phyloP scores from a whole-genome alignment of 2,888 invertebrate species.

The Calephelis perditalis region DNA sequence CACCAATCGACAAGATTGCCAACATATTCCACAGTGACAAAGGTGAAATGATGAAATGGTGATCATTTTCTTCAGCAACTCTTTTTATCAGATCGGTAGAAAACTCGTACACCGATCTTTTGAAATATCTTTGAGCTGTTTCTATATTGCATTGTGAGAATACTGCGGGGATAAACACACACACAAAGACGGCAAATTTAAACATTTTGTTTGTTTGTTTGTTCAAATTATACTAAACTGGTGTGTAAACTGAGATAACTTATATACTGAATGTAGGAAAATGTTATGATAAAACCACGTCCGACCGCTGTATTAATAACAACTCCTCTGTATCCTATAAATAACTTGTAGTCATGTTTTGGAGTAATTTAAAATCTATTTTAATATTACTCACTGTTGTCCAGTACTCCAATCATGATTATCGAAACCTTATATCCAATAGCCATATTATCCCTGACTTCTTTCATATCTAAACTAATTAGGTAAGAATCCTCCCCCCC shows the following conservation, averaged over 20 bases:
- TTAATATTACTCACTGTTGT: too few relatives aligned
- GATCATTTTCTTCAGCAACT: slow-evolving; percentile 48
- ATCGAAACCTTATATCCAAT: too few relatives aligned
- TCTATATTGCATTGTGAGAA: slow-evolving; percentile 34
- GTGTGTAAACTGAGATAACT: background rate
- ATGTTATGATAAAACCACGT: slow-evolving; percentile 1
- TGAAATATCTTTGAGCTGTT: slow-evolving; percentile 29
- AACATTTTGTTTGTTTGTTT: slow-evolving; percentile 32
- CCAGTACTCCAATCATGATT: too few relatives aligned
- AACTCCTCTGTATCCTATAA: background rate
- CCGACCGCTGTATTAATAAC: slow-evolving; percentile 2
- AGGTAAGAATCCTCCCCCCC: too few relatives aligned
- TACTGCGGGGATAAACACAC: slow-evolving; percentile 30
- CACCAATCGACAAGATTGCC: slow-evolving; percentile 49
- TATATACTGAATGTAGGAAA: slow-evolving; percentile 12
- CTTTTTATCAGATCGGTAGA: slow-evolving; percentile 32
- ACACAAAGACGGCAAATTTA: slow-evolving; percentile 25
- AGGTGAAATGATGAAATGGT: slow-evolving; percentile 56
- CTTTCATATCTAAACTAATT: too few relatives aligned
- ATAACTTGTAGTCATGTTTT: too few relatives aligned
- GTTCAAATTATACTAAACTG: background rate
- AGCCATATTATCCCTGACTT: too few relatives aligned
- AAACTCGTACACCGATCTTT: slow-evolving; percentile 38
- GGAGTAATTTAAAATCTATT: too few relatives aligned
- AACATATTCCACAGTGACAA: slow-evolving; percentile 58